Base-by-base conservation (phyloP, 2,888 invertebrate species). In the Ischnus inquisitorius region DNA sequence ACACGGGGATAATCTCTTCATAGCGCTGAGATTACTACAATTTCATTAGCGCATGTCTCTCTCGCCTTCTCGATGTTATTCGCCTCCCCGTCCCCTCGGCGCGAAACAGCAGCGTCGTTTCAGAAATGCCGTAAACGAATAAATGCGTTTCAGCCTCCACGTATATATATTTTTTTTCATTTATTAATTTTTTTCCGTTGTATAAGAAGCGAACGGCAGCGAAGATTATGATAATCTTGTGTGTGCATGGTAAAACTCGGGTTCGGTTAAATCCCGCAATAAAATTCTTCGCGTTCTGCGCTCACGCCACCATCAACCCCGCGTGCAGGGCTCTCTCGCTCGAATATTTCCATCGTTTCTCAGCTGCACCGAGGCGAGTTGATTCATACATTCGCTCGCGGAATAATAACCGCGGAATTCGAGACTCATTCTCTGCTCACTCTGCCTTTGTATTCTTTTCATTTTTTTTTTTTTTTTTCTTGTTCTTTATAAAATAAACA, bases 1-100 rank as follows among this genome's bases (percentile, higher is more conserved):
- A 41, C 78, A 28, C 46, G 54, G 34, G 34, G 72, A 39, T 83
- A 79, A 83, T 83, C 79, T 75, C 83, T 83, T 83, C 74, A 79
- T 75, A 83, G 79, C 79, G 51, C 41, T 8, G 64, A 75, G 79
- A 83, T 83, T 75, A 75, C 79, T 79, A 79, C 83, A 83, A 75
- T 83, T 83, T 83, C 83, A 83, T 79, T 79, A 83, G 83, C 54
- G 74, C 69, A 67, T 25, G 51, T 43, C 16, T 51, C 22, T 54
- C 48, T 19, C 3, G 16, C 69, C 75, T 39, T 67, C 51, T 46
- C 39, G 39, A 19, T n/a, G 28, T 43, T 8, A 16, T 46, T 48
- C 46, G 60, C 62, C 57, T 41, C 25, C n/a, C 57, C 2, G n/a
- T n/a, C 39, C 64, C 10, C 34, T 14, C 39, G 19, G 54, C 22